Percentiles rank a stretch among this genome's conserved stretches.
These are phyloP conservation scores for Drosophila kikkawai DNA, from an alignment of 1,140 invertebrate genomes.

Conservation along the genomic window DNA sequence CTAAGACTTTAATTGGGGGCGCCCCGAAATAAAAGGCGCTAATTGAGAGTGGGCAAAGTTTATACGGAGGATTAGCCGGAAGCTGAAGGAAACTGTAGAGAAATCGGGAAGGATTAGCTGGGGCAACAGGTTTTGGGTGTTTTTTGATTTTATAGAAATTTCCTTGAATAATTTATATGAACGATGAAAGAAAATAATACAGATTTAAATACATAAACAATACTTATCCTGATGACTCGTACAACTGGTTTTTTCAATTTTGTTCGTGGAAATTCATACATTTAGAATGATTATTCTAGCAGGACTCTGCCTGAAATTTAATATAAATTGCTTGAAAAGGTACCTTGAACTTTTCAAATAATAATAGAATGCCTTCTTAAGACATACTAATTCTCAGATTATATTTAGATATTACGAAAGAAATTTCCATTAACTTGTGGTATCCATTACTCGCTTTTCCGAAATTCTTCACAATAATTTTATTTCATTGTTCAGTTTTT, in stretches of 20 bases:
- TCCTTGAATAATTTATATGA: not conserved
- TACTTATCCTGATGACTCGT: too few relatives aligned
- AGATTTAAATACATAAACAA: not conserved
- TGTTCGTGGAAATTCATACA: not conserved
- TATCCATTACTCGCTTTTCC: not conserved
- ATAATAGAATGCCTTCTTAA: not conserved
- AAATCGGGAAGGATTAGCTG: not conserved
- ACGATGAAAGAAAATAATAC: not conserved
- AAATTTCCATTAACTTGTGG: not conserved
- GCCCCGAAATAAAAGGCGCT: constrained; percentile 60
- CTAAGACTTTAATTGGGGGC: constrained; percentile 72
- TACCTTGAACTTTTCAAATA: not conserved
- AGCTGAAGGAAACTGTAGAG: not conserved
- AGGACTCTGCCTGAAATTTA: too few relatives aligned
- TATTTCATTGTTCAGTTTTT: constrained; percentile 5
- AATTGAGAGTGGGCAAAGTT: constrained; percentile 49
- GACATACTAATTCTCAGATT: not conserved
- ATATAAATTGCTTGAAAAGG: too few relatives aligned
- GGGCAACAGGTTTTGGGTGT: constrained; percentile 17
- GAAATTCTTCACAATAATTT: not conserved
- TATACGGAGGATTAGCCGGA: constrained; percentile 26
- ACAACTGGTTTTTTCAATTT: too few relatives aligned
- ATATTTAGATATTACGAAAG: not conserved
- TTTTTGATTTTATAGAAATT: not conserved
- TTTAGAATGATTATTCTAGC: not conserved